These are phyloP conservation scores for Florisuga fusca DNA, from an alignment of 2,797 vertebrate genomes.

Conservation along the genomic window DNA sequence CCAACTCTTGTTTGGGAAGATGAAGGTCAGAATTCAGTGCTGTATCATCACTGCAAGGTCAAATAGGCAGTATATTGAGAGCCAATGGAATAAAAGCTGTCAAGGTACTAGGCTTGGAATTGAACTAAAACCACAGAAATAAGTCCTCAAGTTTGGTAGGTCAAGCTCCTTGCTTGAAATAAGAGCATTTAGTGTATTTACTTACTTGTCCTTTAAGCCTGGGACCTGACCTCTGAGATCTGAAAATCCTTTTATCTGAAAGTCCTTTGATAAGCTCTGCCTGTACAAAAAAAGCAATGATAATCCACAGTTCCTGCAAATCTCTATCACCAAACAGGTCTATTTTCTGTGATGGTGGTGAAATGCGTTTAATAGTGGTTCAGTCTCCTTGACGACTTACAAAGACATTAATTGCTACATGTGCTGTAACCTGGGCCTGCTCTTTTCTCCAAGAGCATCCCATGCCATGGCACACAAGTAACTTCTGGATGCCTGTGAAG, in stretches of 20 bases:
- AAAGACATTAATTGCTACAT: background rate
- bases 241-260: background rate
- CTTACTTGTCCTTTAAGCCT: background rate
- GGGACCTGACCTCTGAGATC: background rate
- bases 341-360: background rate
- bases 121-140: background rate
- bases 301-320: background rate
- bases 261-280: background rate
- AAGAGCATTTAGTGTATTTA: background rate
- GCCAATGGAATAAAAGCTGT: background rate
- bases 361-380: background rate
- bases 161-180: background rate
- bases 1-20: background rate
- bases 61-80: background rate
- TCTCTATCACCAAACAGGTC: background rate
- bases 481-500: background rate
- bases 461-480: fast-evolving
- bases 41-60: background rate
- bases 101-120: background rate
- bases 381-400: background rate
- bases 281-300: background rate
- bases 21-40: background rate
- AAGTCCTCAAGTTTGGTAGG: background rate
- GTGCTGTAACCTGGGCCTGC: background rate
- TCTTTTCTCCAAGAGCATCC: background rate